Conservation (phyloP, 2,888 invertebrate species). For the Erynnis tages region DNA sequence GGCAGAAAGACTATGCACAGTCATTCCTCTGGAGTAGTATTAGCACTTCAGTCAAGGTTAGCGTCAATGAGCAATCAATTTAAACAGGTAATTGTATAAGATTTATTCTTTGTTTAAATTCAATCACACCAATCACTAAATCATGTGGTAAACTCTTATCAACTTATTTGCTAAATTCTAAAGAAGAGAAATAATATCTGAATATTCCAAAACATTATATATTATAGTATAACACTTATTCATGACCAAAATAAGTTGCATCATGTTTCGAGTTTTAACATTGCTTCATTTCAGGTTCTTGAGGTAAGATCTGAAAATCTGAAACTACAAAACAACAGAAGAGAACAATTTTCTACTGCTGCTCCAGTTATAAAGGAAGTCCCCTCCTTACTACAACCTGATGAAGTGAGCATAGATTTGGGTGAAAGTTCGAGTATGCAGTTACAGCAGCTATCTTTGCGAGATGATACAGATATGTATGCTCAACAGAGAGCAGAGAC, state of each 20-base stretch:
- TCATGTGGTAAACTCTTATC: no score
- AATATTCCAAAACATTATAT: background rate
- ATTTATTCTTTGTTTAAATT: background rate
- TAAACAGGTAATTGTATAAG: conserved; percentile 86
- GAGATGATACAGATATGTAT: conserved; percentile 94
- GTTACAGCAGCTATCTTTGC: conserved; percentile 87
- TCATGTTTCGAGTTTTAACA: no score
- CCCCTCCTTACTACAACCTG: conserved; percentile 79
- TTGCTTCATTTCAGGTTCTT: conserved; percentile 82
- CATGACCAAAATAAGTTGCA: no score
- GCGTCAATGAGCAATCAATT: conserved; percentile 99
- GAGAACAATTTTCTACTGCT: conserved; percentile 90
- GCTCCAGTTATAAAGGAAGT: conserved; percentile 71
- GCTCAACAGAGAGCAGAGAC: conserved; percentile 96
- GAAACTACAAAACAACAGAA: conserved; percentile 95
- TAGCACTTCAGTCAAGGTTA: conserved; percentile 95
- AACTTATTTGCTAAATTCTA: no score
- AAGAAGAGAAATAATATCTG: no score
- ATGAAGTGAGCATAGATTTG: conserved; percentile 93
- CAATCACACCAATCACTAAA: no score
- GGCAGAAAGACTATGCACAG: conserved; percentile 92
- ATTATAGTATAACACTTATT: no score
- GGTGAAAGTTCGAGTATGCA: conserved; percentile 79
- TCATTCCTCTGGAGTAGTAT: conserved; percentile 95
- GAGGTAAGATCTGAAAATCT: conserved; percentile 99